Percentiles rank a stretch among this genome's conserved stretches.
Evolutionary conservation across 92 coral and sea anemone species (phyloP).

Genomic region (Isaurus tuberculatus): DNA sequence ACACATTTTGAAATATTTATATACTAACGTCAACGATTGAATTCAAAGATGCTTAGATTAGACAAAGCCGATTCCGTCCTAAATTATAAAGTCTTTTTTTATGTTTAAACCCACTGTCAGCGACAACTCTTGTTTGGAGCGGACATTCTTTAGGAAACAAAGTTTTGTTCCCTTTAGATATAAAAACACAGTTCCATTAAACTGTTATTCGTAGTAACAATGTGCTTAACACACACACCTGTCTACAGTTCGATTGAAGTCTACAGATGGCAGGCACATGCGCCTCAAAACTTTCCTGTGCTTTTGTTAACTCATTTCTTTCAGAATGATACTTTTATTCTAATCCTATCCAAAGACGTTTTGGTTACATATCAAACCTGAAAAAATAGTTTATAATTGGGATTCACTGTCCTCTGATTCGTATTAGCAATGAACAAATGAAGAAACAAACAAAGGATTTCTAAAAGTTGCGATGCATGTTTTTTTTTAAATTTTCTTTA

Average conservation of each 20-base stretch:
- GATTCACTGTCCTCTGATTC: not conserved
- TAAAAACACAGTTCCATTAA: not conserved
- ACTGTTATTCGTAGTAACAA: not conserved
- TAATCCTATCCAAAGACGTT: not conserved
- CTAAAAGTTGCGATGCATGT: not conserved
- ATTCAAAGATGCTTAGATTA: not conserved
- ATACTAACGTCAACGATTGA: not conserved
- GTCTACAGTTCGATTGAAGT: not conserved
- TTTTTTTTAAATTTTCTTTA: slow-evolving; percentile 23
- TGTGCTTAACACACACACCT: slow-evolving; percentile 3
- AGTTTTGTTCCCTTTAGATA: not conserved
- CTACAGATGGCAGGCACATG: slow-evolving; percentile 39
- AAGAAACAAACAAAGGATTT: not conserved
- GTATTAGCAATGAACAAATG: not conserved
- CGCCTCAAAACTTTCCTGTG: not conserved
- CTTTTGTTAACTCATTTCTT: not conserved
- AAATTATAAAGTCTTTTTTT: too few relatives aligned
- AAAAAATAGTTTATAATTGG: not conserved
- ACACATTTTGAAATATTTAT: not conserved
- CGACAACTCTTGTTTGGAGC: not conserved
- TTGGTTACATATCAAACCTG: not conserved
- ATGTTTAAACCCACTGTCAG: not conserved
- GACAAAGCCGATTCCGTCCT: too few relatives aligned
- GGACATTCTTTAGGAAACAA: not conserved
- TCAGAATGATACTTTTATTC: not conserved